Conservation (phyloP, 2,113 vertebrate genomes). For the Empidonax traillii region DNA sequence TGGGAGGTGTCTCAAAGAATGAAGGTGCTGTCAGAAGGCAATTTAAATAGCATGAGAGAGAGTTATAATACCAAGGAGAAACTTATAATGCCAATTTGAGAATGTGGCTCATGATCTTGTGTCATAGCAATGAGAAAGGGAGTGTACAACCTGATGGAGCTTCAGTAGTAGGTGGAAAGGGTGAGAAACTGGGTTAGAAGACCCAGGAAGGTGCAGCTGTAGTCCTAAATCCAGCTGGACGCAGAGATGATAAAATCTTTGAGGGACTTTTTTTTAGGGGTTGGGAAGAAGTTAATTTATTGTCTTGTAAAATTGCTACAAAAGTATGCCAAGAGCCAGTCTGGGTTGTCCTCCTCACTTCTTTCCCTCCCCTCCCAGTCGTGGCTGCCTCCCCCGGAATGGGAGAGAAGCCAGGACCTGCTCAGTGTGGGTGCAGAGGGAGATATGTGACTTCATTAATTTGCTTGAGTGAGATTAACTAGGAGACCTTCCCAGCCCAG, state of each 20-base stretch:
- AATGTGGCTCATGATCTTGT: not conserved
- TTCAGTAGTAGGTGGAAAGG: not conserved
- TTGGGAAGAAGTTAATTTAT: not conserved
- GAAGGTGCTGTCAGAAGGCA: not conserved
- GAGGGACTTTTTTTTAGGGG: not conserved
- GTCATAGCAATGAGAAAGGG: not conserved
- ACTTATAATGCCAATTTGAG: not conserved
- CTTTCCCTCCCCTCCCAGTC: not conserved
- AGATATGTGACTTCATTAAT: not conserved
- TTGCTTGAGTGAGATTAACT: not conserved
- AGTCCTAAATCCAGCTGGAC: not conserved
- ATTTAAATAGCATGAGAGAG: not conserved
- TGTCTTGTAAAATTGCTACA: not conserved
- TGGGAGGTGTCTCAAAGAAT: not conserved
- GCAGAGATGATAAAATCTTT: not conserved
- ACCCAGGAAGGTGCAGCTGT: not conserved
- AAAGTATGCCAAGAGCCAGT: not conserved
- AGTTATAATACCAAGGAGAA: not conserved
- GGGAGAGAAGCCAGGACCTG: not conserved
- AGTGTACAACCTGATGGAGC: not conserved
- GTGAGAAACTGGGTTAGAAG: not conserved
- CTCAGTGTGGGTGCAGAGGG: rapidly evolving
- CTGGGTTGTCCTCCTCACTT: not conserved
- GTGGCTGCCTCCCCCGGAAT: rapidly evolving
- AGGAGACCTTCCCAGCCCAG: not conserved